Conservation (phyloP, 2,888 invertebrate species). For the Sinotaia quadrata region DNA sequence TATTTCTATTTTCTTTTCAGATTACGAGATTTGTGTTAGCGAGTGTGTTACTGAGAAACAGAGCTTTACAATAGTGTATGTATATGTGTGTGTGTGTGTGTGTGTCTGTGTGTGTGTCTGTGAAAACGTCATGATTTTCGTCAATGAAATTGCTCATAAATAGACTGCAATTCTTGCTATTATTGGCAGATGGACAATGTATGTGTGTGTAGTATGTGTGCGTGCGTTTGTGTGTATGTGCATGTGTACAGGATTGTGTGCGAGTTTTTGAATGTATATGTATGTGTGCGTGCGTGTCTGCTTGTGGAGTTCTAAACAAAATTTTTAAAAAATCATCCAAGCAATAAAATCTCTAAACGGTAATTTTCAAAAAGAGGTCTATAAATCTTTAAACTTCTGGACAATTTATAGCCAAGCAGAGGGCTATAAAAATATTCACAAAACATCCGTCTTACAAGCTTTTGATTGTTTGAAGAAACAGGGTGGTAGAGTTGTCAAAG, state of each 20-base stretch:
- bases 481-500: no score
- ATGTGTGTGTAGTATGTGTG: neutral
- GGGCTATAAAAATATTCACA: no score
- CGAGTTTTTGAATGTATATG: constrained; percentile 5
- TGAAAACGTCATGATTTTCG: neutral
- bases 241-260: neutral
- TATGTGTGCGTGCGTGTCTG: neutral
- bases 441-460: no score
- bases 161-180: neutral
- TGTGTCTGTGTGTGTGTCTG: constrained; percentile 8
- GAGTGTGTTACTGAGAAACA: no score
- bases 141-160: neutral
- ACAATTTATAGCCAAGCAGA: no score
- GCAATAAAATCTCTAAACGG: neutral
- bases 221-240: neutral
- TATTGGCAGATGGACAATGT: no score
- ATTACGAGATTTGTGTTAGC: no score
- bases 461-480: no score
- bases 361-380: neutral
- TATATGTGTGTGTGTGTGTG: constrained; percentile 4
- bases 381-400: neutral
- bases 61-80: no score
- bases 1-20: no score
- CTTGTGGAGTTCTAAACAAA: neutral
- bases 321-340: neutral